Conservation (phyloP, 2,797 vertebrate genomes). For the Syndactyla subalaris region DNA sequence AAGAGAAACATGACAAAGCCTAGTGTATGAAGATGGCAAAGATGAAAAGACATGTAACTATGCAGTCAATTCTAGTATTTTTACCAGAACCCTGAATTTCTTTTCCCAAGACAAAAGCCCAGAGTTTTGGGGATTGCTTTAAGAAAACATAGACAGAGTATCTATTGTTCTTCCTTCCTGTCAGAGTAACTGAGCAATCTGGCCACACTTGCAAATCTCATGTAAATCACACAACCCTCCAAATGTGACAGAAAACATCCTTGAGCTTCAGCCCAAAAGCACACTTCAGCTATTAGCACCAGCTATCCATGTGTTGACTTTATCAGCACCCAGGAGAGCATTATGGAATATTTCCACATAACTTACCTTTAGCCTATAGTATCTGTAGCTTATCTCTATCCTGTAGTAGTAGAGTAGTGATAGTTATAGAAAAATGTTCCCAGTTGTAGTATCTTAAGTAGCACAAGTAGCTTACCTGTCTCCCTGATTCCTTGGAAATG, state of each 20-base stretch:
- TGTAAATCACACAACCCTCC: background rate
- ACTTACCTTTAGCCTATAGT: background rate
- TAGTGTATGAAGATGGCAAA: background rate
- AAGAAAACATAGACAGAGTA: background rate
- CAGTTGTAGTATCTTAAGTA: background rate
- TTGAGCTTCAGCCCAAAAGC: background rate
- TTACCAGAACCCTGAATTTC: background rate
- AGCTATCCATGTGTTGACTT: background rate
- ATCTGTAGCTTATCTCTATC: background rate
- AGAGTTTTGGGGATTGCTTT: background rate
- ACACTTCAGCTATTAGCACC: background rate
- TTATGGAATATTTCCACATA: background rate
- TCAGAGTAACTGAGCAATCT: background rate
- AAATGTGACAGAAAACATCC: background rate
- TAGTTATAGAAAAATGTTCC: background rate
- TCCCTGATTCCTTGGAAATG: background rate
- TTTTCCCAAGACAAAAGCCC: background rate
- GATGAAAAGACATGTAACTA: background rate
- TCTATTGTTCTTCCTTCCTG: background rate
- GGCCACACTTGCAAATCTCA: background rate
- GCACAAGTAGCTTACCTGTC: background rate
- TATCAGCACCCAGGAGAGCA: rapidly evolving
- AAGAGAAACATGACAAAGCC: background rate
- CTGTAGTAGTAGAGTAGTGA: background rate
- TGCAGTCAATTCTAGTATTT: background rate